These are phyloP conservation scores for Hyposmocoma kahamanoa DNA, from an alignment of 1,140 invertebrate species.

Conservation along the genomic window DNA sequence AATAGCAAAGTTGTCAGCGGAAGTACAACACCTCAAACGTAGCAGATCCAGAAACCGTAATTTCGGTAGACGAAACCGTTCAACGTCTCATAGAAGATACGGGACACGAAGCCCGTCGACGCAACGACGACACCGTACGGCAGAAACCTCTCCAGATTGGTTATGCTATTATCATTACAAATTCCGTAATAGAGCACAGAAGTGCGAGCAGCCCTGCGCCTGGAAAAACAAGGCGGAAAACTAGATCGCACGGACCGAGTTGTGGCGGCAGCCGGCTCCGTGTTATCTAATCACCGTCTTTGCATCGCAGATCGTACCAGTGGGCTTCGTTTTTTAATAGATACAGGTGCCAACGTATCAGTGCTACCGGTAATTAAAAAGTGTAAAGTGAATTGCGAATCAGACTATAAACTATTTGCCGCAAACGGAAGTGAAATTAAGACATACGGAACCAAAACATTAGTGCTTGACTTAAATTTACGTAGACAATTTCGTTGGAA, in stretches of 20 bases:
- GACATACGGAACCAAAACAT: not conserved
- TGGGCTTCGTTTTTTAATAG: slow-evolving; percentile 1
- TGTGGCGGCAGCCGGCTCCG: not conserved
- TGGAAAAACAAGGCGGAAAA: slow-evolving; percentile 1
- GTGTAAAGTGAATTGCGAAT: not conserved
- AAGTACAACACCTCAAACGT: not conserved
- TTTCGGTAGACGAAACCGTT: not conserved
- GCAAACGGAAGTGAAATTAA: not conserved
- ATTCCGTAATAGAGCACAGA: slow-evolving; percentile 1
- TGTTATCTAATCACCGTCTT: not conserved
- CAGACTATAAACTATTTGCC: not conserved
- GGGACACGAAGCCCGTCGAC: no score
- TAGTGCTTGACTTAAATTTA: not conserved
- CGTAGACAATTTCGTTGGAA: not conserved
- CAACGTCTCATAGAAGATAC: not conserved
- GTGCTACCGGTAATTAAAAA: not conserved
- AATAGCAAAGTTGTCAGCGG: not conserved
- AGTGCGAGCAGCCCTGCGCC: slow-evolving; percentile 5
- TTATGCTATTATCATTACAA: slow-evolving; percentile 10
- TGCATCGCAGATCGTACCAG: not conserved
- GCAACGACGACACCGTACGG: not conserved
- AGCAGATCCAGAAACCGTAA: not conserved
- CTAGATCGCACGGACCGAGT: not conserved
- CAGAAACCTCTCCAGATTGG: slow-evolving; percentile 10
- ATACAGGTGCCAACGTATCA: slow-evolving; percentile 1